A percentile compares a stretch with the other conserved stretches of the same genome.
These are phyloP conservation scores for Ara ararauna DNA, from an alignment of 2,797 vertebrate species.

Conservation along the genomic window DNA sequence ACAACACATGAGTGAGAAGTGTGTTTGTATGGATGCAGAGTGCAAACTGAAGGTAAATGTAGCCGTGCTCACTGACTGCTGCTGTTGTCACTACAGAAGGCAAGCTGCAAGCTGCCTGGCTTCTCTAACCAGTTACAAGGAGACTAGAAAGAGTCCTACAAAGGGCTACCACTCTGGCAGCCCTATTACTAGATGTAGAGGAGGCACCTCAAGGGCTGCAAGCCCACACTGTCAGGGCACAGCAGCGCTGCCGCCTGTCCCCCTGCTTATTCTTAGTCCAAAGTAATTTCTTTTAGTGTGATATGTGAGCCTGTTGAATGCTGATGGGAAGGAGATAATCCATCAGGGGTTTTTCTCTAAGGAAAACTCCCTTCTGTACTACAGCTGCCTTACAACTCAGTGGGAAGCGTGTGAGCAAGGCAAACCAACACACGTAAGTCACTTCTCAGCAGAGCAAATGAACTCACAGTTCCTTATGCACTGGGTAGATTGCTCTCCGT, in stretches of 20 bases:
- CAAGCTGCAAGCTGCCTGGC: neutral
- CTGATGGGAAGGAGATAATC: neutral
- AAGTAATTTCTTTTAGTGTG: neutral
- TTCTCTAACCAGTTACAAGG: neutral
- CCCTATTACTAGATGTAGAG: neutral
- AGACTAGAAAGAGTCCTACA: neutral
- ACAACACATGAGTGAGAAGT: neutral
- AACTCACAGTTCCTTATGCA: neutral
- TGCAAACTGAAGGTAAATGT: neutral
- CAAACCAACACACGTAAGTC: neutral
- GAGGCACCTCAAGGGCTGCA: neutral
- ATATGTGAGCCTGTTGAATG: neutral
- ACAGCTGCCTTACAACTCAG: neutral
- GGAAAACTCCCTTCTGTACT: neutral
- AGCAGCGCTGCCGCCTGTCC: neutral
- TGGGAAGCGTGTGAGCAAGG: neutral
- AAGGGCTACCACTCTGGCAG: neutral
- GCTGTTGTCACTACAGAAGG: neutral
- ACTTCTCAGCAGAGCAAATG: neutral
- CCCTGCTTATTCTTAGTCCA: neutral
- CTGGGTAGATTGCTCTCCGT: neutral
- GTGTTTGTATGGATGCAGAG: neutral
- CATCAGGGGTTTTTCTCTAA: neutral
- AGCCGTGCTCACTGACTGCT: neutral
- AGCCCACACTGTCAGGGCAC: neutral